Conservation (phyloP, 2,113 vertebrate genomes). For the Arvicanthis niloticus region DNA sequence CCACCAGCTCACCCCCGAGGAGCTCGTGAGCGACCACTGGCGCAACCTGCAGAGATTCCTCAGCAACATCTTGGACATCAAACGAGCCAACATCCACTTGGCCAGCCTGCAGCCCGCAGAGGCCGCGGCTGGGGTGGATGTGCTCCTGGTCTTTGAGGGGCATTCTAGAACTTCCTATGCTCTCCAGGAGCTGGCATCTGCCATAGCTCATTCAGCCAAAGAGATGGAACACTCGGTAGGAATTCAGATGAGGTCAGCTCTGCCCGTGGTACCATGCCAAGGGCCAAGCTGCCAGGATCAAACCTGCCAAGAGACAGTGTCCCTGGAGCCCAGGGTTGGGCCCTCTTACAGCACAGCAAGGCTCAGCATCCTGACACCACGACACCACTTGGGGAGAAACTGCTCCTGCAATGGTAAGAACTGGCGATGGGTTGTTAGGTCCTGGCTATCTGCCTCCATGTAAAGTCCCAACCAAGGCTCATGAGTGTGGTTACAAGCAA, state of each 20-base stretch:
- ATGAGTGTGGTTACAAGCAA: not conserved
- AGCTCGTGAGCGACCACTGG: slow-evolving; percentile 96
- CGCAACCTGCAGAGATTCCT: slow-evolving; percentile 93
- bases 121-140: slow-evolving; percentile 86
- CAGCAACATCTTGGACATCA: slow-evolving; percentile 87
- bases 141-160: slow-evolving; percentile 89
- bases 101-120: slow-evolving; percentile 94
- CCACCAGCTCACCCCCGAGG: slow-evolving; percentile 90
- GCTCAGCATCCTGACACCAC: slow-evolving; percentile 93
- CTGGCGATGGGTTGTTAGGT: not conserved
- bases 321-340: slow-evolving; percentile 88
- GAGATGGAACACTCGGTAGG: slow-evolving; percentile 90
- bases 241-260: slow-evolving; percentile 89
- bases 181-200: slow-evolving; percentile 85
- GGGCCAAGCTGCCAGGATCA: slow-evolving; percentile 88
- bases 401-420: slow-evolving; percentile 95
- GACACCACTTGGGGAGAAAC: slow-evolving; percentile 91
- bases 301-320: slow-evolving; percentile 91
- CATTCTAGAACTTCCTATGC: slow-evolving; percentile 74
- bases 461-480: not conserved
- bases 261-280: slow-evolving; percentile 90
- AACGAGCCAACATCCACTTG: slow-evolving; percentile 91
- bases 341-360: slow-evolving; percentile 93
- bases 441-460: fast-evolving
- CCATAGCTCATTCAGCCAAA: slow-evolving; percentile 86